These are phyloP conservation scores for Agrochola circellaris DNA, from an alignment of 2,888 invertebrate genomes.

Conservation along the genomic window DNA sequence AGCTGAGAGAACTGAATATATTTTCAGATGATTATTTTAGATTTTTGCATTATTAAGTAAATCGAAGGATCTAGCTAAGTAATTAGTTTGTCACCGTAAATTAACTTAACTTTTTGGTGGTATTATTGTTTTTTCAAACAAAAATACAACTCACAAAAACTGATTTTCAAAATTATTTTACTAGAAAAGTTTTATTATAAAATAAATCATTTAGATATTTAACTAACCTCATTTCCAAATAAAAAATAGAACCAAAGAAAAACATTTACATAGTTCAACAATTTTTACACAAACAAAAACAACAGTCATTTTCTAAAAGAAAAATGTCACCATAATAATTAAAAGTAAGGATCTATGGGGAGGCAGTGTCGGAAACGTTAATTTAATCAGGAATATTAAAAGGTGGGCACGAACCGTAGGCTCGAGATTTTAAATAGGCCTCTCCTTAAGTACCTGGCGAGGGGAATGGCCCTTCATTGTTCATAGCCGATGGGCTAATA, in stretches of 20 bases:
- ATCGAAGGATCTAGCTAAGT: background rate
- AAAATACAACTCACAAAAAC: background rate
- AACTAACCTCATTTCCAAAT: background rate
- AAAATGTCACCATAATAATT: conserved; percentile 57
- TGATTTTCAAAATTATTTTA: background rate
- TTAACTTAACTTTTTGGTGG: background rate
- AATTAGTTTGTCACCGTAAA: background rate
- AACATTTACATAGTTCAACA: background rate
- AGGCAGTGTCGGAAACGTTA: conserved; percentile 55
- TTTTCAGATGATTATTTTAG: background rate
- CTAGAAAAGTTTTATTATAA: background rate
- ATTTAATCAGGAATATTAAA: conserved; percentile 68
- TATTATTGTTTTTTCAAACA: background rate
- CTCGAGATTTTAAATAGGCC: conserved; percentile 63
- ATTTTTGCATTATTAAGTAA: background rate
- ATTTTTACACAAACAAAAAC: conserved; percentile 32
- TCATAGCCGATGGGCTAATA: conserved; percentile 54
- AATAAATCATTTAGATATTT: background rate
- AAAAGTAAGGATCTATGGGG: conserved; percentile 50
- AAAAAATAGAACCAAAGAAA: background rate
- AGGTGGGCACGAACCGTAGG: conserved; percentile 62
- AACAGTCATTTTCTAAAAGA: conserved; percentile 25
- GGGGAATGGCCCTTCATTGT: conserved; percentile 53
- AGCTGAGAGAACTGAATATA: background rate
- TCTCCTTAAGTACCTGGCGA: conserved; percentile 52